A percentile compares a stretch with the other conserved stretches of the same genome.
Evolutionary conservation across 1,140 invertebrate genomes (phyloP).

Genomic region (Drosophila parvula): DNA sequence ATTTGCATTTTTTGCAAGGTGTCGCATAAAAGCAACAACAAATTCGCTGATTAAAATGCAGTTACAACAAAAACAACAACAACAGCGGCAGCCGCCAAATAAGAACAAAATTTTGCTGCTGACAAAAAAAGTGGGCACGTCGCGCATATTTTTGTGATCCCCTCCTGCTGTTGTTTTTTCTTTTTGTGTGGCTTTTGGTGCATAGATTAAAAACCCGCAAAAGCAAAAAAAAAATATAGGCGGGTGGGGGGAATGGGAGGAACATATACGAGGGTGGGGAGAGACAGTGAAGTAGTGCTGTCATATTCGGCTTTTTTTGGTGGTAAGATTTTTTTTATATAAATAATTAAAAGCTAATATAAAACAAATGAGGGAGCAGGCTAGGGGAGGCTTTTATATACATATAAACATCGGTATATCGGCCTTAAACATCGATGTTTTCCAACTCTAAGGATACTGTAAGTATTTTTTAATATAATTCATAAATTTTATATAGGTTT

Average conservation of each 20-base stretch:
- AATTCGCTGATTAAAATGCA: slow-evolving; percentile 50
- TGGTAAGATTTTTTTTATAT: neutral
- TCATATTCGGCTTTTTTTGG: neutral
- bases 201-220: slow-evolving; percentile 69
- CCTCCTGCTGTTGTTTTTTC: slow-evolving; percentile 42
- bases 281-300: slow-evolving; percentile 7
- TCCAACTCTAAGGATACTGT: no score
- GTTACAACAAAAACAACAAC: slow-evolving; percentile 27
- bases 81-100: slow-evolving; percentile 22
- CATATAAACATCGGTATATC: no score
- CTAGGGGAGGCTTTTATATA: no score
- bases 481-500: no score
- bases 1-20: slow-evolving; percentile 80
- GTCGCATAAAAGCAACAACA: slow-evolving; percentile 52
- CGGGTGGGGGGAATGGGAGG: slow-evolving; percentile 12
- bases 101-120: slow-evolving; percentile 62
- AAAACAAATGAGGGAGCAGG: no score
- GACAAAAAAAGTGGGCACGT: slow-evolving; percentile 77
- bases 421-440: no score
- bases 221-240: slow-evolving; percentile 43
- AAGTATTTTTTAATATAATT: no score
- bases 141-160: slow-evolving; percentile 65
- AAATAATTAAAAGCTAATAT: neutral
- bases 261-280: neutral
- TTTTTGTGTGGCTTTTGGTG: slow-evolving; percentile 46